Evolutionary conservation across 2,888 invertebrate genomes (phyloP).

Genomic region (Byasa hedistus): DNA sequence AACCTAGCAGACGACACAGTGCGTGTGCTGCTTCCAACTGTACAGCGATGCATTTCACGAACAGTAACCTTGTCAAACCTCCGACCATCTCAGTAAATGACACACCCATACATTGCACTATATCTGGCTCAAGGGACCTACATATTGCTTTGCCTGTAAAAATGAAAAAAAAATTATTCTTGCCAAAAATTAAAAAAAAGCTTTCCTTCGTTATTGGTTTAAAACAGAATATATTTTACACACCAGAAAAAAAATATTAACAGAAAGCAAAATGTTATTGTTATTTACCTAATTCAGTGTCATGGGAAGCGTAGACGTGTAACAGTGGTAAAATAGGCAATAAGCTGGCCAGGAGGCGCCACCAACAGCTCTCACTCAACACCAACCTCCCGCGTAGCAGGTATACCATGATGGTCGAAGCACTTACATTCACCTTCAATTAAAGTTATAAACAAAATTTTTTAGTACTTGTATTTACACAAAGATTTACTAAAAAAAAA

Average conservation of each 20-base stretch:
- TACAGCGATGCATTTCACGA: slow-evolving; percentile 64
- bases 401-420: slow-evolving; percentile 82
- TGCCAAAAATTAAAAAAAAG: no score
- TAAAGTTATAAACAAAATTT: slow-evolving; percentile 24
- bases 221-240: background rate
- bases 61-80: slow-evolving; percentile 64
- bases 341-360: slow-evolving; percentile 78
- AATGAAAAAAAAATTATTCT: background rate
- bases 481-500: no score
- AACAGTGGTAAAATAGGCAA: slow-evolving; percentile 81
- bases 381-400: slow-evolving; percentile 82
- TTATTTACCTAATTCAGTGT: slow-evolving; percentile 62
- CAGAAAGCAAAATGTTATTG: background rate
- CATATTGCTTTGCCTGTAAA: slow-evolving; percentile 80
- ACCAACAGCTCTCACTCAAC: slow-evolving; percentile 82
- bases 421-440: slow-evolving; percentile 77
- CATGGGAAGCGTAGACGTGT: slow-evolving; percentile 78
- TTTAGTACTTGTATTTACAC: background rate
- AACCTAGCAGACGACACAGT: slow-evolving; percentile 59
- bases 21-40: slow-evolving; percentile 67
- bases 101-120: slow-evolving; percentile 80
- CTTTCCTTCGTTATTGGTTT: background rate
- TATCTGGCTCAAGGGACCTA: slow-evolving; percentile 82
- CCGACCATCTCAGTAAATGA: slow-evolving; percentile 72
- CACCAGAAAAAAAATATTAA: slow-evolving; percentile 2